Conservation (phyloP, 2,888 invertebrate genomes). For the Zele albiditarsus region DNA sequence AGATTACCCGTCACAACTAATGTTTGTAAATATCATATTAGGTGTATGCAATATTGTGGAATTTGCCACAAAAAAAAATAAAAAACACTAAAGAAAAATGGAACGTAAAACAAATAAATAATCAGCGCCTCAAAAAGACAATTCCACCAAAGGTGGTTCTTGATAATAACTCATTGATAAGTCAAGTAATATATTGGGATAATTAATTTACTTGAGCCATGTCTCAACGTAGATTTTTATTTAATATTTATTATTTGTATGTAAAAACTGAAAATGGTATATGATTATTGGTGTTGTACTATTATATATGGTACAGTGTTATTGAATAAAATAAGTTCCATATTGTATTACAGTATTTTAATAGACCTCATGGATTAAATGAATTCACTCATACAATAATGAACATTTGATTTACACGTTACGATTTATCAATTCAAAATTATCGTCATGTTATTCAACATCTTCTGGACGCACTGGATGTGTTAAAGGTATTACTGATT, state of each 20-base stretch:
- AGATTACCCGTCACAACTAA: neutral
- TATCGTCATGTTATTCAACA: conserved; percentile 79
- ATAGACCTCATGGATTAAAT: neutral
- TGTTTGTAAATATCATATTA: neutral
- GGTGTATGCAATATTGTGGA: neutral
- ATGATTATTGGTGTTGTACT: conserved; percentile 59
- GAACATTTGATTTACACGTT: neutral
- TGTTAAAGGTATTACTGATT: conserved; percentile 92
- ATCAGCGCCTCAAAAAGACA: conserved; percentile 7
- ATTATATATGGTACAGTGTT: conserved; percentile 62
- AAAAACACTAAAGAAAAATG: neutral
- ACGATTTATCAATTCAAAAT: no score
- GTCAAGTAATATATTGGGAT: neutral
- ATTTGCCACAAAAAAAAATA: neutral
- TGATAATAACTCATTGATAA: neutral
- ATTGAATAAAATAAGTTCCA: conserved; percentile 56
- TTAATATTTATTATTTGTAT: conserved; percentile 71
- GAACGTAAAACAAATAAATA: neutral
- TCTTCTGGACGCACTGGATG: conserved; percentile 98
- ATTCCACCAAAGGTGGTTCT: neutral
- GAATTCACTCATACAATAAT: neutral
- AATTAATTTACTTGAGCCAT: neutral
- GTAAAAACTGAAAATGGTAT: conserved; percentile 44
- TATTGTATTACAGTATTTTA: conserved; percentile 40
- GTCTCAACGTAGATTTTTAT: conserved; percentile 57